Evolutionary conservation across 2,888 invertebrate genomes (phyloP).

Genomic region (Papilio elwesi): DNA sequence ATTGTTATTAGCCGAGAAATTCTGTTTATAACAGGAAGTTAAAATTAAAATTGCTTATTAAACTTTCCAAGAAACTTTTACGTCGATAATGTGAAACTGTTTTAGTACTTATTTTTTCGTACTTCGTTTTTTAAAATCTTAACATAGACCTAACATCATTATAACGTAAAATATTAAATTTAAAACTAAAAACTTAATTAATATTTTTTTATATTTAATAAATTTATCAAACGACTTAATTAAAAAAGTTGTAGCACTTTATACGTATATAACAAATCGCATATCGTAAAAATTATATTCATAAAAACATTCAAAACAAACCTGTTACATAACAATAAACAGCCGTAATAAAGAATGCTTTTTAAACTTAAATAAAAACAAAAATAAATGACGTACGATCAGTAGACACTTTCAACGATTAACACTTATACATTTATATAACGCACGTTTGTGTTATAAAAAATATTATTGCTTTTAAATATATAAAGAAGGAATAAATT

Average conservation of each 20-base stretch:
- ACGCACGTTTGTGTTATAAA: constrained; percentile 32
- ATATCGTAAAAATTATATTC: constrained; percentile 3
- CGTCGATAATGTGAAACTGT: background rate
- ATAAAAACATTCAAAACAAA: constrained; percentile 37
- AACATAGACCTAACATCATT: too few species aligned
- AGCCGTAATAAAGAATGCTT: constrained; percentile 34
- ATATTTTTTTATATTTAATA: background rate
- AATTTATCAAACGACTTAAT: background rate
- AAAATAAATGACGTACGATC: constrained; percentile 21
- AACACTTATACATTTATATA: constrained; percentile 35
- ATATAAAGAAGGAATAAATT: constrained; percentile 36
- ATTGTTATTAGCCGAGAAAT: too few species aligned
- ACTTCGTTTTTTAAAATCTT: too few species aligned
- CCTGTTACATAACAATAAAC: constrained; percentile 42
- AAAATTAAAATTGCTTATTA: background rate
- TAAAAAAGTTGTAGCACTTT: constrained; percentile 7
- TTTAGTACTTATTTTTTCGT: background rate
- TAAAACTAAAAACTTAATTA: background rate
- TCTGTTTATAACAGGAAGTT: too few species aligned
- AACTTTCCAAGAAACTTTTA: constrained; percentile 10
- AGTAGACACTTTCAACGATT: constrained; percentile 32
- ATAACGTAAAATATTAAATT: too few species aligned
- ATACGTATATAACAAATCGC: background rate
- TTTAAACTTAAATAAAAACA: constrained; percentile 36
- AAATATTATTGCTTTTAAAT: constrained; percentile 35